Base-by-base conservation (phyloP, 2,888 invertebrate genomes). In the Pogonocherus hispidulus region DNA sequence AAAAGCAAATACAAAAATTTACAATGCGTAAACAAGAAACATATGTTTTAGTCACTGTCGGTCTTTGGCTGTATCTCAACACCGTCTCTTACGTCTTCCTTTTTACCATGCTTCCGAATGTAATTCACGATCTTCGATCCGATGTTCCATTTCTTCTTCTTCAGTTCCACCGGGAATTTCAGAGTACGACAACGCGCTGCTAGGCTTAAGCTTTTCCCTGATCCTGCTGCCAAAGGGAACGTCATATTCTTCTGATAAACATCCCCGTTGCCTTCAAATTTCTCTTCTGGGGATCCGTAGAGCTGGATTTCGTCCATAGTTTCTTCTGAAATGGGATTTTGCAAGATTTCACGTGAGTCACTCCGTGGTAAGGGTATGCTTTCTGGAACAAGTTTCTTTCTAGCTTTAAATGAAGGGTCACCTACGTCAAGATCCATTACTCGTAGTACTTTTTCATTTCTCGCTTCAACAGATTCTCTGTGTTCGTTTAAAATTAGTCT, bases 81-180 rank as follows among this genome's bases (percentile, higher is more conserved):
- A 16, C 71, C 71, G 20, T 66, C 70, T 18, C 56, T 47, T n/a
- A 54, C 57, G 44, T 71, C 63, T 11, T 72, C 67, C 41, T 66
- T 71, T 54, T 73, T 74, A 44, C 73, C 67, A 20, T 76, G 76
- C 66, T 72, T 79, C 16, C 73, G 59, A 4, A 82, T 75, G 63
- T 78, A 81, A 32, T 76, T 77, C 37, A 78, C 73, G 47, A 82
- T 70, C 57, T 75, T 80, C 0, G 74, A 69, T 6, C 79, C 77
- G 18, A 82, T 70, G 66, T 77, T 77, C 80, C 79, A 81, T 52
- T 80, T 81, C 16, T 80, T 81, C 75, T 75, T 76, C n/a, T 75
- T 70, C 22, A 75, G 67, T 11, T 62, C 70, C 0, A 72, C 68
- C 5, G 76, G 63, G 14, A 74, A 66, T 49, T 77, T 79, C 9